Conservation (phyloP, 1,140 invertebrate species). For the Medauroidea extradentata region DNA sequence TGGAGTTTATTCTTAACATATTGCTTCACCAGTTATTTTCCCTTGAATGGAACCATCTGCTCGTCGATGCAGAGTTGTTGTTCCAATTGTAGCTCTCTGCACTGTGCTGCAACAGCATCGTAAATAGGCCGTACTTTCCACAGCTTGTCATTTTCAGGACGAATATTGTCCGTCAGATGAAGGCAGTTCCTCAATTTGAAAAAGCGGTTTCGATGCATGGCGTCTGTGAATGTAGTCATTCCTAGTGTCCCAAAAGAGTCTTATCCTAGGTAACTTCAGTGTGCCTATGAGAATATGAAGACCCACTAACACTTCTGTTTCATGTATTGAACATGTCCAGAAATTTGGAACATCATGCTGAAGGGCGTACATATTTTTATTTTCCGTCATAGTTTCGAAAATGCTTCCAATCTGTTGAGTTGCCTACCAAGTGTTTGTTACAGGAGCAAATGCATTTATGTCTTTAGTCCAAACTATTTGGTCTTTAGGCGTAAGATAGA, state of each 20-base stretch:
- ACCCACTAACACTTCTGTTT: constrained; percentile 9
- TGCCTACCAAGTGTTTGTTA: too few species aligned
- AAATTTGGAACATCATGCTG: too few species aligned
- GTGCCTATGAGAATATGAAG: constrained; percentile 10
- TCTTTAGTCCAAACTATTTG: too few species aligned
- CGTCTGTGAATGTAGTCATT: background rate
- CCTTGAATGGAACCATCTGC: constrained; percentile 12
- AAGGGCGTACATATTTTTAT: too few species aligned
- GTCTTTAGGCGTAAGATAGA: too few species aligned
- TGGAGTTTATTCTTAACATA: too few species aligned
- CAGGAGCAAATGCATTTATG: too few species aligned
- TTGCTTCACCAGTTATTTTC: background rate
- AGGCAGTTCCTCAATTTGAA: constrained; percentile 2
- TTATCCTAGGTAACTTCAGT: constrained; percentile 8
- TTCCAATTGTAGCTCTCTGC: constrained; percentile 3
- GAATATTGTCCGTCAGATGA: background rate
- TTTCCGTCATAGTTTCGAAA: too few species aligned
- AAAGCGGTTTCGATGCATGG: constrained; percentile 5
- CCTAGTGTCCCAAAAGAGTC: constrained; percentile 11
- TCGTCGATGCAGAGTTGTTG: constrained; percentile 9
- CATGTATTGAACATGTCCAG: too few species aligned
- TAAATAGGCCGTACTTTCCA: constrained; percentile 11
- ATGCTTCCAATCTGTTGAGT: too few species aligned
- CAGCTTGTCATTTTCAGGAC: background rate
- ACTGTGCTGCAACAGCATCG: constrained; percentile 5